These are phyloP conservation scores for Muscina levida DNA, from an alignment of 2,888 invertebrate species.

Conservation along the genomic window DNA sequence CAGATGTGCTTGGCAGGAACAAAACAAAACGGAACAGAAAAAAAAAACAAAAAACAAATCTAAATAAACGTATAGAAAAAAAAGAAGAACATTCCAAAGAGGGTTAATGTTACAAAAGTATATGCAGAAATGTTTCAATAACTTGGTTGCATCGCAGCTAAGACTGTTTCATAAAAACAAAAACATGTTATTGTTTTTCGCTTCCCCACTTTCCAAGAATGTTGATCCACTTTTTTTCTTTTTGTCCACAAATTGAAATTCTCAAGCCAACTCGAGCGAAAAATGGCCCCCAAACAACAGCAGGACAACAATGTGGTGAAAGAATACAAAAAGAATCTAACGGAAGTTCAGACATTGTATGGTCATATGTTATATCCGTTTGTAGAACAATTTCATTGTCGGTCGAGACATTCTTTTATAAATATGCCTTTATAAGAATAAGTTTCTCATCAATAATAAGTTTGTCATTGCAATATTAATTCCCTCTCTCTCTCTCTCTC, in stretches of 20 bases:
- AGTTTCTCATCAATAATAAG: too few species aligned
- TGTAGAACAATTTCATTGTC: constrained; percentile 2
- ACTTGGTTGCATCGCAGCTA: constrained; percentile 59
- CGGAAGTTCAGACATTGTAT: constrained; percentile 41
- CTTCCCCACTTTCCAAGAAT: constrained; percentile 3
- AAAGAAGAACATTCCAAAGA: constrained; percentile 37
- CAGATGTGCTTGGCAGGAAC: constrained; percentile 75
- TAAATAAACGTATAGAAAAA: too few species aligned
- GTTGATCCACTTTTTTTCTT: constrained; percentile 26
- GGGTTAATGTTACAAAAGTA: constrained; percentile 59
- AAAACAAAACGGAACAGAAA: not conserved
- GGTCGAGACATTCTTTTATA: not conserved
- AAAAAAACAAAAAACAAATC: not conserved
- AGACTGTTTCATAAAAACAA: constrained; percentile 48
- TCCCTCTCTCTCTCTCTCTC: too few species aligned
- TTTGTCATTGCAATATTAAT: constrained; percentile 38
- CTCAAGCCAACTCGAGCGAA: constrained; percentile 17
- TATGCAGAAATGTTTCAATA: constrained; percentile 64
- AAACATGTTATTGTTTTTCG: constrained; percentile 57
- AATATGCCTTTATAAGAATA: too few species aligned
- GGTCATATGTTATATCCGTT: constrained; percentile 51
- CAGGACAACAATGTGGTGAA: constrained; percentile 43
- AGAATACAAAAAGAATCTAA: not conserved
- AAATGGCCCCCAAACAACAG: constrained; percentile 44
- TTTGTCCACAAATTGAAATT: constrained; percentile 32